Base-by-base conservation (phyloP, 2,113 vertebrate genomes). In the Salvelinus alpinus region DNA sequence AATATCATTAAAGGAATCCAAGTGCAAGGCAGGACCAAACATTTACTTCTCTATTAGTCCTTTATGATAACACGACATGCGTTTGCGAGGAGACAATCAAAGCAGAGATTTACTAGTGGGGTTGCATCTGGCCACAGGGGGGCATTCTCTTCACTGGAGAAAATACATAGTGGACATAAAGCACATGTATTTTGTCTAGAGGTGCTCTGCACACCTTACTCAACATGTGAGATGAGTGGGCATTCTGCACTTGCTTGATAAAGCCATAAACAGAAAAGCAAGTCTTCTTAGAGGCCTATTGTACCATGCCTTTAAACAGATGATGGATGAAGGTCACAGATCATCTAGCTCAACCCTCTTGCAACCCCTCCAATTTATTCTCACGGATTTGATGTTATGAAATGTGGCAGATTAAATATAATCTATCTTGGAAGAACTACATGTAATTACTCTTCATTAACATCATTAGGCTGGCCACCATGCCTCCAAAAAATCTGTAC, bases 401-500 rank as follows among this genome's bases (percentile, higher is more conserved):
- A 18, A 57, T 20, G 54, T 57, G 54, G 18, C 13, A 20, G 54
- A 20, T 57, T 5, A 57, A 57, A 20, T 57, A 57, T 20, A 44
- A 44, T 44, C 38, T 44, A 6, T 57, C 4, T 18, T 57, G 51
- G 16, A 57, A 20, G 51, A 20, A 57, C 16, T 13, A 65, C 62
- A 64, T 27, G n/a, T 22, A 64, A 14, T 27, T 14, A n/a, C 1
- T 65, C 22, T 29, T 22, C 38, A 12, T 44, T 5, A 25, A 27
- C 25, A 14, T 65, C 25, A 25, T 14, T 18, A 25, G 4, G 27
- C 64, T 25, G 27, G 27, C 2, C 14, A 66, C 14, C 14, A 20
- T 81, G 59, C 69, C 75, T 83, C 79, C 82, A 81, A 64, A 78
- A 81, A 82, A 78, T 78, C 84, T 80, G 77, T 83, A 84, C 75